Evolutionary conservation across 1,140 invertebrate genomes (phyloP), one percentile per base, ranked within the genome.

Genomic region (Zophobas atratus): DNA sequence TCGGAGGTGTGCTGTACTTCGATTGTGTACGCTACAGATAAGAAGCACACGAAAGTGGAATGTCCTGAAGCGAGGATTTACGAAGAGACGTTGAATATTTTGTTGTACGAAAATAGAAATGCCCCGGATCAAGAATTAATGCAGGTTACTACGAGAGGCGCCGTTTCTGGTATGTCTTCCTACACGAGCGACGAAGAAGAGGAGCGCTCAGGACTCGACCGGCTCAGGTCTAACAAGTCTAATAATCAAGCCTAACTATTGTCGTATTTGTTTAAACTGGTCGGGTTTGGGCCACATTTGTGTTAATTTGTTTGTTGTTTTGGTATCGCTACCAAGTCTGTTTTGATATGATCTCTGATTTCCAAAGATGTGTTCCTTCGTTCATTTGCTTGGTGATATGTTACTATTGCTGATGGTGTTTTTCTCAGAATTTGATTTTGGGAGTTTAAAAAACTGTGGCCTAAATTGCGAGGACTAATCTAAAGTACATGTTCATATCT

Each of bases 21-120:
- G 0, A 99, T 99, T 87, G 98, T 99, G 1, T 99, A 99, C 90
- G 96, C 98, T 1, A 98, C 98, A 70, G 98, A 99, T 88, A 98
- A 98, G 85, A 99, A 99, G 87, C 97, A 99, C 84, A 99, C 98
- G 6, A 99, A 99, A 93, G 97, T 99, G 77, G 98, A 99, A 88
- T 99, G 99, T 88, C 98, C 98, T n/a, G 98, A 99, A 88, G 97
- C 98, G 34, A 91, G 98, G 81, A 99, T 99, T 83, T 99, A 98
- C 89, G 98, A 99, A 89, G 98, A 99, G 88, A 98, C 97, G 2
- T 88, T 99, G 55, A 98, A 99, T 86, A 96, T 98, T 79, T 88
- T 99, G 56, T 88, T 99, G 51, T 99, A 99, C 87, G 97, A 98
- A 87, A 96, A 97, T 86, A 90, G 96, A 77, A 97, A 95, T 87